Evolutionary conservation across 2,888 invertebrate species (phyloP), one percentile per base, ranked within the genome.

Genomic region (Physocephala rufipes): DNA sequence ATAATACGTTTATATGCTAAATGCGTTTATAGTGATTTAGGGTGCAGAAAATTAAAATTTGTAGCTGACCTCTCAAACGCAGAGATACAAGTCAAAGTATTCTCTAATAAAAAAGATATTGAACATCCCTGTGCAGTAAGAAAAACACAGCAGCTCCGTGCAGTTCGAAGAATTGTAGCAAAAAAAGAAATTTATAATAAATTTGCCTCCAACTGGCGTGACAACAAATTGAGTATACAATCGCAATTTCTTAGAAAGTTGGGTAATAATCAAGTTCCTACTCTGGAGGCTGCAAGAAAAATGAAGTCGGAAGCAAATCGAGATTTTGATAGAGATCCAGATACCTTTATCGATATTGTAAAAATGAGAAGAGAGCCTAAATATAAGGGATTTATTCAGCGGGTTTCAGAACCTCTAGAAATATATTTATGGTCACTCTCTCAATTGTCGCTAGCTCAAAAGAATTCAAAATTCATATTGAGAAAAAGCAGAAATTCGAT

Each of bases 291-390:
- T 24, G 58, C 58, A 26, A 9, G 58, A 2, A 58, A 58, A 58
- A 58, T 58, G 2, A 58, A 58, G 26, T 58, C 58, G 13, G 58
- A 58, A 24, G 58, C 58, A 58, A 58, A 58, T 58, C 28, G 58
- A 12, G 58, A 1, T 12, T 58, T 24, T 24, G 58, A 58, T 16
- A 12, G 58, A 26, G 26, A 28, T 9, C 15, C 15, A 2, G 58
- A 58, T 24, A 58, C 12, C 5, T 58, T 53, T 4, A 5, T 53
- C 12, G 53, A 53, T 53, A 21, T 53, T 12, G 2, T 53, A 12
- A 53, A 53, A 58, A 58, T 58, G 58, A 12, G 58, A 2, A 19
- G 58, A 28, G 58, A 58, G 3, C 21, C 26, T 13, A 13, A 58
- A 28, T 28, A 9, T 19, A 58, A 58, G 5, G 9, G 26, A 3